Conservation (phyloP, 2,888 invertebrate species). For the Platerodrilus igneus region DNA sequence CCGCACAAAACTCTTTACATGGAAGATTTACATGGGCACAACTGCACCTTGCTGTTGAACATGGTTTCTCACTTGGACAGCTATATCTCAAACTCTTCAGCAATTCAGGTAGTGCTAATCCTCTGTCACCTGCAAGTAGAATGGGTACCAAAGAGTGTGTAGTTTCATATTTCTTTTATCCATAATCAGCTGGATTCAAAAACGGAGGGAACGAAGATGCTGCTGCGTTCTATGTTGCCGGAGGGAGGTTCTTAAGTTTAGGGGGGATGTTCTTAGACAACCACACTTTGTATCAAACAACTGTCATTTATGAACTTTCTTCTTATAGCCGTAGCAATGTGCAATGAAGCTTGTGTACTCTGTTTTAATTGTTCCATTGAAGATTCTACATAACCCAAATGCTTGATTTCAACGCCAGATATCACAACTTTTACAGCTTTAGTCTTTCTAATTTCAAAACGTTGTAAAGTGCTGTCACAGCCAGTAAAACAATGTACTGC, state of each 20-base stretch:
- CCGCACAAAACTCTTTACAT: slow-evolving; percentile 3
- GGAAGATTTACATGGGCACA: slow-evolving; percentile 1
- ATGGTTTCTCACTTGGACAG: slow-evolving; percentile 6
- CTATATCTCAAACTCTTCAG: slow-evolving; percentile 1
- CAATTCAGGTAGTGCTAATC: slow-evolving; percentile 3
- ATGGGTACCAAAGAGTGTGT: no score
- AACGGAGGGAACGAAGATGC: slow-evolving; percentile 4
- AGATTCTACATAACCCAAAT: no score
- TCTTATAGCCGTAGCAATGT: slow-evolving; percentile 7
- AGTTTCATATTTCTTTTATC: no score
- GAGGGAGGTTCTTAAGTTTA: slow-evolving; percentile 4
- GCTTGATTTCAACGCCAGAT: slow-evolving; percentile 1
- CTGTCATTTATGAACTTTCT: slow-evolving; percentile 4
- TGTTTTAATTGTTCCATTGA: slow-evolving; percentile 3
- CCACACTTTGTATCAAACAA: slow-evolving; percentile 6
- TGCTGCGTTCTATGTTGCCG: slow-evolving; percentile 5
- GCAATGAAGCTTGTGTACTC: slow-evolving; percentile 5
- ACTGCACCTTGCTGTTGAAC: slow-evolving; percentile 1
- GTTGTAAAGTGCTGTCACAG: slow-evolving; percentile 1
- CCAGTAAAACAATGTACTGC: no score
- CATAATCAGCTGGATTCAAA: no score
- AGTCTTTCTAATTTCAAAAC: slow-evolving; percentile 2
- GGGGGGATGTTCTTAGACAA: slow-evolving; percentile 3
- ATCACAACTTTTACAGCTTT: slow-evolving; percentile 3
- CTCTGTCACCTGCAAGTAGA: no score